A percentile compares a stretch with the other conserved stretches of the same genome.
phyloP scores from a whole-genome alignment of 2,888 invertebrate genomes.

The Reticulitermes lucifugus region DNA sequence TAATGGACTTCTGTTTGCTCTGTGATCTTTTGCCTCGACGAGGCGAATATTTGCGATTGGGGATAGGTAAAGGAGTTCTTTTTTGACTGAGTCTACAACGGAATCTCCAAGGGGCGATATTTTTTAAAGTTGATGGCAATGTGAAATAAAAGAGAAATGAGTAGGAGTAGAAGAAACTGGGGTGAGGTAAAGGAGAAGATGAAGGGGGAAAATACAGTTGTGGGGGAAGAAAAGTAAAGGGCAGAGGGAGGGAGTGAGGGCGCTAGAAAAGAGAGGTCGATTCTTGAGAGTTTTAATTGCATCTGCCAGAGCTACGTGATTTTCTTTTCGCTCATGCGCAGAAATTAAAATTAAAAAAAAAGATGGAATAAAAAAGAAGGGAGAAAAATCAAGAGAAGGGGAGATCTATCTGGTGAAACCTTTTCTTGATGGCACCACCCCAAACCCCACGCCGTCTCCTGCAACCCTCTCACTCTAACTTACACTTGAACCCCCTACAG shows the following conservation, averaged over 20 bases:
- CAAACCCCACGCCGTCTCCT: neutral
- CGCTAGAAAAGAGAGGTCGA: slow-evolving; percentile 44
- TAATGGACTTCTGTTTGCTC: slow-evolving; percentile 36
- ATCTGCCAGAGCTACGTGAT: slow-evolving; percentile 49
- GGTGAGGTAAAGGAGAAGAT: slow-evolving; percentile 20
- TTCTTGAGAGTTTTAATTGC: slow-evolving; percentile 51
- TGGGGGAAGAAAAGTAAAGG: slow-evolving; percentile 25
- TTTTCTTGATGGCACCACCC: slow-evolving; percentile 38
- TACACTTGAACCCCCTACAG: slow-evolving; percentile 12
- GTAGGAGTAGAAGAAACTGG: slow-evolving; percentile 24
- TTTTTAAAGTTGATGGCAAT: slow-evolving; percentile 37
- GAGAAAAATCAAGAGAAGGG: slow-evolving; percentile 26
- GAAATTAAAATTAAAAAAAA: slow-evolving; percentile 40
- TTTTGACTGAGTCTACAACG: neutral
- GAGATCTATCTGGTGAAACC: slow-evolving; percentile 40
- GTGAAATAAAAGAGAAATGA: slow-evolving; percentile 40
- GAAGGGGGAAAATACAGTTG: slow-evolving; percentile 22
- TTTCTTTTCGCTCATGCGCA: slow-evolving; percentile 46
- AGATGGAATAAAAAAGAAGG: slow-evolving; percentile 2
- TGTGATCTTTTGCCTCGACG: neutral
- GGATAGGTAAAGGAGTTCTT: slow-evolving; percentile 28
- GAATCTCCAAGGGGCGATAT: slow-evolving; percentile 33
- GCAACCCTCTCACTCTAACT: slow-evolving; percentile 1
- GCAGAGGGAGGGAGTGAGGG: slow-evolving; percentile 23
- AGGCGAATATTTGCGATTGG: slow-evolving; percentile 36